Conservation (phyloP, 1,140 invertebrate species). For the Drosophila kohkoa region DNA sequence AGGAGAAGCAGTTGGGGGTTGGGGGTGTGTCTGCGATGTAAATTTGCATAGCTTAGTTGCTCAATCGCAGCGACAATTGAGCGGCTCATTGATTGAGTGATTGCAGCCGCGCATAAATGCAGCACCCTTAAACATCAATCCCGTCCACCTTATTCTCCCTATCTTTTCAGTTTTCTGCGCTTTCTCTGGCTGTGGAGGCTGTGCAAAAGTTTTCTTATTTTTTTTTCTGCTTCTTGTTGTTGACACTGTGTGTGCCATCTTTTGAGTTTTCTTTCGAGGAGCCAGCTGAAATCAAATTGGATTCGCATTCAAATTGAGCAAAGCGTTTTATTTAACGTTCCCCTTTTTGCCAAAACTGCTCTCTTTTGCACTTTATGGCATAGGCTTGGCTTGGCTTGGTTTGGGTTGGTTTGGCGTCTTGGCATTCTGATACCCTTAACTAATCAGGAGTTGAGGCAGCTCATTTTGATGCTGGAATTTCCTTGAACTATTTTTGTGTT, state of each 20-base stretch:
- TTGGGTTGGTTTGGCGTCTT: slow-evolving; percentile 16
- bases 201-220: slow-evolving; percentile 51
- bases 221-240: slow-evolving; percentile 29
- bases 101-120: slow-evolving; percentile 56
- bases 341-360: too few species aligned
- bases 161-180: background rate
- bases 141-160: background rate
- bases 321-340: slow-evolving; percentile 54
- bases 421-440: slow-evolving; percentile 16
- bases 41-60: slow-evolving; percentile 80
- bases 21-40: slow-evolving; percentile 21
- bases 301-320: slow-evolving; percentile 75
- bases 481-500: too few species aligned
- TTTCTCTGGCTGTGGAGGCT: background rate
- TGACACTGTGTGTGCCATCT: slow-evolving; percentile 67
- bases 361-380: slow-evolving; percentile 2
- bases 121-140: slow-evolving; percentile 37
- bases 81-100: slow-evolving; percentile 73
- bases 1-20: too few species aligned
- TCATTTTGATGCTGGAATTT: too few species aligned
- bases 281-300: slow-evolving; percentile 68
- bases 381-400: slow-evolving; percentile 31
- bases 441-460: too few species aligned
- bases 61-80: slow-evolving; percentile 79
- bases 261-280: slow-evolving; percentile 53